Base-by-base conservation (phyloP, 2,888 invertebrate genomes). In the Caenorhabditis japonica region DNA sequence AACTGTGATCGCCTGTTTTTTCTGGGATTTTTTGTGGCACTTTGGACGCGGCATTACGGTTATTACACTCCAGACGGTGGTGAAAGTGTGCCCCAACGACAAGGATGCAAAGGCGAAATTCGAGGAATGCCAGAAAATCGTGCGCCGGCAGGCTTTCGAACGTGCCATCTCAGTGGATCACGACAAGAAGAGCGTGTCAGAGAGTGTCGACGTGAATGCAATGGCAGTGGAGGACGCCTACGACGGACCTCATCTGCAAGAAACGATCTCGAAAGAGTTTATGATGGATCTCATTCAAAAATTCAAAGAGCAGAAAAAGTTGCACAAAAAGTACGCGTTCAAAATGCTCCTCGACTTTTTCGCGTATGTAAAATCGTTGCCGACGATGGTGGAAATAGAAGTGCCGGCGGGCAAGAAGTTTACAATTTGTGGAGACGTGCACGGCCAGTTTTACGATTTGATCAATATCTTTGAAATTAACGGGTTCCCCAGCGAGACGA, bases 401-500 rank as follows among this genome's bases (percentile, higher is more conserved):
- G 93, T 99, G 80, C 61, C 72, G 4, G 61, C 51, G 8, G 59
- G 61, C 0, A 46, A 75, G 34, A 78, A 97, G 89, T 97, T 99
- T 89, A 99, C 97, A 41, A 93, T 99, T 53, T 99, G 97, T 89
- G 97, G 97, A 12, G 97, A 99, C 89, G 94, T 99, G 81, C 99
- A 99, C 88, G 99, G 99, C 59, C 99, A 99, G 90, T 99, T 92
- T 91, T 99, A 95, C 88, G 99, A 99, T 90, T 91, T 99, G 73
- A 92, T 97, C 92, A 96, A 99, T 89, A 95, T 99, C 86, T 99
- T 99, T 89, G 91, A 94, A 84, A 91, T 97, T 78, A 99, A 99
- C 88, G 97, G 97, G n/a, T 90, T 94, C 72, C 99, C 99, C 7
- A 95, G 95, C 0, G 92, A 93, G 88, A 92, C 92, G 27, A 99